Percentiles rank a stretch among this genome's conserved stretches.
Evolutionary conservation across 2,797 vertebrate genomes (phyloP).

Genomic region (Scyliorhinus canicula): DNA sequence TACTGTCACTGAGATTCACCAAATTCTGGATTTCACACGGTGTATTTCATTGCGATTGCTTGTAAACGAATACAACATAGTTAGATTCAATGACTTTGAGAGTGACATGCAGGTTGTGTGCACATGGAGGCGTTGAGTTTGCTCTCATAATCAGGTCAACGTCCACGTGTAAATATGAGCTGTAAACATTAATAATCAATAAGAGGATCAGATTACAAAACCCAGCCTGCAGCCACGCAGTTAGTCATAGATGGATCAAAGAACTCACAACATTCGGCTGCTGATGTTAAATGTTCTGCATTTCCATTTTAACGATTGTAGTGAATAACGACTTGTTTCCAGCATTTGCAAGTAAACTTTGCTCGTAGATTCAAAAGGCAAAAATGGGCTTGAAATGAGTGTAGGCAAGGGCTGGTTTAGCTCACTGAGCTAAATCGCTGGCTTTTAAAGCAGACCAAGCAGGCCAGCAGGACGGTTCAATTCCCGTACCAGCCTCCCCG

Average conservation of each 20-base stretch:
- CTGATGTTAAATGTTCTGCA: neutral
- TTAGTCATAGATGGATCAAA: neutral
- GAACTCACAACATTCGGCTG: neutral
- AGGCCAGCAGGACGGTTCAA: too few relatives aligned
- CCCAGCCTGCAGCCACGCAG: neutral
- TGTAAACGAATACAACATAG: neutral
- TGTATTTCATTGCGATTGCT: neutral
- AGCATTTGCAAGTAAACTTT: neutral
- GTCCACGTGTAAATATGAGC: neutral
- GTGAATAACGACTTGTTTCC: neutral
- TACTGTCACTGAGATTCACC: neutral
- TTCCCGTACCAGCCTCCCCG: too few relatives aligned
- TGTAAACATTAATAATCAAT: neutral
- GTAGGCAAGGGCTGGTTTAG: neutral
- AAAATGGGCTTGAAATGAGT: neutral
- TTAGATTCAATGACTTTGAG: neutral
- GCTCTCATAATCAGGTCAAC: neutral
- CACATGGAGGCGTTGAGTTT: neutral
- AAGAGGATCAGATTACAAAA: neutral
- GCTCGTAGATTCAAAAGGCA: neutral
- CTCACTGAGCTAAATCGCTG: too few relatives aligned
- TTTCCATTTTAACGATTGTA: neutral
- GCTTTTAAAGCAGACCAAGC: too few relatives aligned
- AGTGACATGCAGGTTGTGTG: neutral
- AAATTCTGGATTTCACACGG: neutral